Base-by-base conservation (phyloP, 2,113 vertebrate species). In the Archocentrus centrarchus region DNA sequence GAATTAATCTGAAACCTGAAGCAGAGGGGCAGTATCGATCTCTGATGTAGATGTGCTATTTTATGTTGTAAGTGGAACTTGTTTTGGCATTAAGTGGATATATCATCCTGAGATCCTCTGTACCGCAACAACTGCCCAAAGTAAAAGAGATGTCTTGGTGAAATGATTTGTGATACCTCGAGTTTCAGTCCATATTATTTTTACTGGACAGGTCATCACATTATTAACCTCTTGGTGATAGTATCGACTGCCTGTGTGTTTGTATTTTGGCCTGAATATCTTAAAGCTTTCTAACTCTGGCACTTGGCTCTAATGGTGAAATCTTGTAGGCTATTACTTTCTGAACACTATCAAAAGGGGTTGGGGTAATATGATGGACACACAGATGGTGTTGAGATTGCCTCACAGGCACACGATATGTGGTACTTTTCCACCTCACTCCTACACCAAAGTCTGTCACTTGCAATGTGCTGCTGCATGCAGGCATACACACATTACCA, bases 381-480 rank as follows among this genome's bases (percentile, higher is more conserved):
- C 88, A 30, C 94, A 94, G 92, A 93, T 93, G 91, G 92, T 86
- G 88, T 62, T 87, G 87, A 82, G 73, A 89, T 91, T 88, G 86
- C 87, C 86, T 92, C 92, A 86, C 77, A 92, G 89, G 82, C 89
- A 83, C 91, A 90, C 83, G 82, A 92, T 89, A 88, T 86, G 89
- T 87, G 85, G 81, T 93, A 87, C 82, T 86, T 92, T 91, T 93
- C 86, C 88, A 92, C 86, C 84, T 75, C 88, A 90, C 91, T 89
- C 93, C 91, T 62, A 94, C 92, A 91, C 91, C 64, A 77, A 89
- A 93, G 90, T 88, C 89, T 94, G 89, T 88, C 86, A 89, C 83
- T 82, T 88, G 83, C 70, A 73, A 82, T 75, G 62, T 82, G 70
- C 18, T 35, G 64, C 70, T 81, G 62, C 80, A 82, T 1, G 30